These are phyloP conservation scores for Dastarcus helophoroides DNA, from an alignment of 2,888 invertebrate species.

Conservation along the genomic window DNA sequence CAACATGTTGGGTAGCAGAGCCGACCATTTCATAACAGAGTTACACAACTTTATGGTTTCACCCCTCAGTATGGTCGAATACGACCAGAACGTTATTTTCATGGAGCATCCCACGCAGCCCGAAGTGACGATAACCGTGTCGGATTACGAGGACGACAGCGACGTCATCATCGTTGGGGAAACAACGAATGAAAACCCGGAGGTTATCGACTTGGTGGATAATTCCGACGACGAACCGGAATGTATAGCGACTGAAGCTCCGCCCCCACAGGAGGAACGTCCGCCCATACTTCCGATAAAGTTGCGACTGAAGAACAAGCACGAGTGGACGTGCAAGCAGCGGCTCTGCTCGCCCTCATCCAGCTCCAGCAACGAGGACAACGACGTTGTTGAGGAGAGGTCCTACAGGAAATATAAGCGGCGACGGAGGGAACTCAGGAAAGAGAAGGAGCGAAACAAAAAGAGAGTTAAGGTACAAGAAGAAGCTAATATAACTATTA, in stretches of 20 bases:
- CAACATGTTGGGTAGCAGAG: constrained; percentile 59
- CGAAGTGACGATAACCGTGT: constrained; percentile 18
- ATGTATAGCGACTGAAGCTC: background rate
- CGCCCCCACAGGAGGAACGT: background rate
- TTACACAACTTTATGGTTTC: constrained; percentile 76
- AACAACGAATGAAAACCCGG: background rate
- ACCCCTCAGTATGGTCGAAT: constrained; percentile 73
- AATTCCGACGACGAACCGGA: constrained; percentile 23
- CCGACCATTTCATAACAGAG: constrained; percentile 83
- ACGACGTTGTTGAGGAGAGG: background rate
- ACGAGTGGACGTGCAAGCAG: background rate
- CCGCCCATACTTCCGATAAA: background rate
- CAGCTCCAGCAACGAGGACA: background rate
- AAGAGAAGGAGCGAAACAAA: background rate
- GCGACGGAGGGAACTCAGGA: background rate
- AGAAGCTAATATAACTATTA: background rate
- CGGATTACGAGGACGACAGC: constrained; percentile 27
- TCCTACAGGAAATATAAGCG: background rate
- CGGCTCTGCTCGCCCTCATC: background rate
- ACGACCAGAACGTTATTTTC: constrained; percentile 61
- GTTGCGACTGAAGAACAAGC: background rate
- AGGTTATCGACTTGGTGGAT: constrained; percentile 16
- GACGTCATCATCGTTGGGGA: constrained; percentile 28
- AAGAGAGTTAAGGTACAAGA: background rate
- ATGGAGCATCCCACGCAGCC: constrained; percentile 37